phyloP scores from a whole-genome alignment of 2,797 vertebrate genomes.

The Ispidina lecontei region DNA sequence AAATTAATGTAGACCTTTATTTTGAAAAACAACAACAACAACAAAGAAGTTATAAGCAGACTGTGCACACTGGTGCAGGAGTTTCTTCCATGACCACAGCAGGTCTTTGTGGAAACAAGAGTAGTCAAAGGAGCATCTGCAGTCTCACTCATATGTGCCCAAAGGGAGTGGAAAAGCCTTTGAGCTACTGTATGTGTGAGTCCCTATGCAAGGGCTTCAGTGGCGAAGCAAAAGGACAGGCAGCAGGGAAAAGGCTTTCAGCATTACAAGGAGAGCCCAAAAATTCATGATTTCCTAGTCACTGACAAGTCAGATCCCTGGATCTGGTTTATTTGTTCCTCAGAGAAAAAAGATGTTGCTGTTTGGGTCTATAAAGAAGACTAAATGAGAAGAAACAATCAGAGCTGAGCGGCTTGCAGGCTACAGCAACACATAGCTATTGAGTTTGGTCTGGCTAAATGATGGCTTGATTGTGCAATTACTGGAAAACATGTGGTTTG shows the following conservation, averaged over 20 bases:
- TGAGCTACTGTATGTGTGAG: rapidly evolving
- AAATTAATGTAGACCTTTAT: neutral
- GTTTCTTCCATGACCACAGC: neutral
- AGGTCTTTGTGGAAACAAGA: neutral
- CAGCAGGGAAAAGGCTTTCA: neutral
- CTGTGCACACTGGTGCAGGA: neutral
- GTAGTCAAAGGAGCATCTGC: rapidly evolving
- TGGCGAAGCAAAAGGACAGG: rapidly evolving
- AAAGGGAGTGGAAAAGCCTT: neutral
- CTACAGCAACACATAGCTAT: neutral
- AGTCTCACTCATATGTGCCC: rapidly evolving
- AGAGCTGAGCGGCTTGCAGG: neutral
- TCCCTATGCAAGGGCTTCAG: neutral
- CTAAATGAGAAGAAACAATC: neutral
- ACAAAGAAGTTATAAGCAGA: neutral
- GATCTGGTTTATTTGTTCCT: neutral
- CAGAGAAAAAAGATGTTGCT: neutral
- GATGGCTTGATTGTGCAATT: neutral
- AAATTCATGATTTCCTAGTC: neutral
- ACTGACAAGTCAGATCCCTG: neutral
- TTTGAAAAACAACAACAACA: neutral
- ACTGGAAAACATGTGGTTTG: neutral
- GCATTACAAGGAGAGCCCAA: rapidly evolving
- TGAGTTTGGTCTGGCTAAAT: neutral
- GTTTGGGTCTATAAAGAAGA: neutral